phyloP scores from a whole-genome alignment of 2,797 vertebrate species.

The Psittacula derbiana region DNA sequence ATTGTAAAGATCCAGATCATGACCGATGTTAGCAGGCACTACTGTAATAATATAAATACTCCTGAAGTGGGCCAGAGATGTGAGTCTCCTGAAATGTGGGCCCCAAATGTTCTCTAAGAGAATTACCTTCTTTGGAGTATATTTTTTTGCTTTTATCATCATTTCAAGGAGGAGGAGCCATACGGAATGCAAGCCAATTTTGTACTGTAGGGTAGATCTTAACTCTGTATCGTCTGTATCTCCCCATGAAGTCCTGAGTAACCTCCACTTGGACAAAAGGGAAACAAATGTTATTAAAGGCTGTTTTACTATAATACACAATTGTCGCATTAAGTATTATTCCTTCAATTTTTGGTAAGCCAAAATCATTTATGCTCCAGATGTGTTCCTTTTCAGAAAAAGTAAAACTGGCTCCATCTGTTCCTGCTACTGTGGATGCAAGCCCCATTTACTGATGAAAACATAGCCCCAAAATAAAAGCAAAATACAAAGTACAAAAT shows the following conservation, averaged over 20 bases:
- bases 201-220: not conserved
- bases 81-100: not conserved
- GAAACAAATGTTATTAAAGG: not conserved
- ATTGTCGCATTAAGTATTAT: not conserved
- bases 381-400: not conserved
- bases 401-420: not conserved
- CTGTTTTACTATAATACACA: not conserved
- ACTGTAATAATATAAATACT: not conserved
- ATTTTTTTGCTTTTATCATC: not conserved
- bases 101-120: not conserved
- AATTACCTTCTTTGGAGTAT: not conserved
- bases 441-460: not conserved
- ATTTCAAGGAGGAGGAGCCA: not conserved
- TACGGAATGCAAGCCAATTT: fast-evolving
- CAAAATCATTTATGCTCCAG: not conserved
- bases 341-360: not conserved
- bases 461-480: not conserved
- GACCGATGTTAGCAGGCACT: not conserved
- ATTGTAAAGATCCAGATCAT: not conserved
- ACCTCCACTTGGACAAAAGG: not conserved
- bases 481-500: not conserved
- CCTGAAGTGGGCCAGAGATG: not conserved
- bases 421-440: not conserved
- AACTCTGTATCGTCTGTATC: not conserved
- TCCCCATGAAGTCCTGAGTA: not conserved